These are phyloP conservation scores for Anolis sagrei DNA, from an alignment of 2,113 vertebrate genomes.

Conservation along the genomic window DNA sequence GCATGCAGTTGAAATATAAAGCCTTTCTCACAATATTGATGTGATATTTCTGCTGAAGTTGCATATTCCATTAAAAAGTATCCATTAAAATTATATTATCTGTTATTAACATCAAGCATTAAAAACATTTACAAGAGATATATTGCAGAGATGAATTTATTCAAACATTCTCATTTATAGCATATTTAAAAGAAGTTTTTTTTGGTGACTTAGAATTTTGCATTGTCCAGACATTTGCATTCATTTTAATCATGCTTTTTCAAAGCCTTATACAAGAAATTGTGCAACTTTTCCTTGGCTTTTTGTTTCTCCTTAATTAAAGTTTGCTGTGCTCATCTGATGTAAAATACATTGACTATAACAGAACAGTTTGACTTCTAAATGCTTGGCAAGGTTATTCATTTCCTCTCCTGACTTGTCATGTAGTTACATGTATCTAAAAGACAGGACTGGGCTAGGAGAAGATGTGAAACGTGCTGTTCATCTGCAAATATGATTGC, in stretches of 20 bases:
- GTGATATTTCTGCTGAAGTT: neutral
- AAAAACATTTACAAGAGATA: neutral
- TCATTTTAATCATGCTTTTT: conserved; percentile 54
- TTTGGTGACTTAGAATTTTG: conserved; percentile 23
- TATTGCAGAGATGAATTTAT: neutral
- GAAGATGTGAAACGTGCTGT: conserved; percentile 47
- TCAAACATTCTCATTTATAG: neutral
- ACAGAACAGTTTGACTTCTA: conserved; percentile 42
- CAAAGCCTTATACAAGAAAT: neutral
- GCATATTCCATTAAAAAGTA: too few relatives aligned
- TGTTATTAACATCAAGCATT: neutral
- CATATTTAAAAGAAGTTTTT: neutral
- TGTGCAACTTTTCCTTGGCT: neutral
- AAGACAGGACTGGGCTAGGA: conserved; percentile 33
- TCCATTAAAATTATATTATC: too few relatives aligned
- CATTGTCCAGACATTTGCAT: conserved; percentile 34
- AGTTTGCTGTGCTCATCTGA: conserved; percentile 37
- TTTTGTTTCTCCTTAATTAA: conserved; percentile 47
- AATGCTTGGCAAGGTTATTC: conserved; percentile 44
- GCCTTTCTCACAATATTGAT: neutral
- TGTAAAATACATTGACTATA: conserved; percentile 50
- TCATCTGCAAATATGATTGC: conserved; percentile 35
- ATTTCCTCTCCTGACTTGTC: conserved; percentile 41
- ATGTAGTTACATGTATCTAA: conserved; percentile 44
- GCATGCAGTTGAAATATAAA: neutral